Base-by-base conservation (phyloP, 1,140 invertebrate species). In the Ericerus pela region DNA sequence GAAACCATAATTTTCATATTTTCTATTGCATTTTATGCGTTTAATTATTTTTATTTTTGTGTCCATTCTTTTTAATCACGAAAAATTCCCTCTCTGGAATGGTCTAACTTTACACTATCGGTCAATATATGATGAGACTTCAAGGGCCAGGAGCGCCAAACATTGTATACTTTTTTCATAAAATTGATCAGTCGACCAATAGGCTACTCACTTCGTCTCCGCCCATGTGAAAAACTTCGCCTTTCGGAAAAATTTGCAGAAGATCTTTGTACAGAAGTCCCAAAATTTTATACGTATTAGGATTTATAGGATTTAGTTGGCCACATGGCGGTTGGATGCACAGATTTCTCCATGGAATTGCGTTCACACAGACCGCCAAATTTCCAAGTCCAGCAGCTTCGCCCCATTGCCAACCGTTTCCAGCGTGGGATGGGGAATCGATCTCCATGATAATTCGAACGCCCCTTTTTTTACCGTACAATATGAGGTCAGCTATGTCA, bases 301-400 rank as follows among this genome's bases (percentile, higher is more conserved):
- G 75, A 65, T 89, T 91, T 5, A 82, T 75, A 0, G 85, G 84
- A 71, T 91, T 89, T 1, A 90, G 67, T 65, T 90, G 85, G 0
- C 87, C 86, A 61, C 86, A 89, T 0, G 87, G 87, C 1, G 87
- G 85, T 65, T 91, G 81, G 5, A 87, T 80, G 63, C 86, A 90
- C 51, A 75, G 79, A 1, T 72, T 67, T 1, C 81, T 70, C 85
- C 85, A 90, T 0, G 82, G 80, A 58, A 80, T 73, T 37, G 77
- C 70, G 63, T 86, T 83, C 0, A 85, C 73, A 63, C 85, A 88
- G 1, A 88, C 68, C 82, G 81, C 84, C 81, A 89, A 47, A 8
- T 67, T 56, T 8, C 66, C 68, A 8, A 63, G 51, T 14, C 80
- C 80, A 14, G 75, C 72, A 14, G 70, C 65, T 0, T 78, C 75